phyloP scores from a whole-genome alignment of 2,888 invertebrate genomes.

The Biston betularia region DNA sequence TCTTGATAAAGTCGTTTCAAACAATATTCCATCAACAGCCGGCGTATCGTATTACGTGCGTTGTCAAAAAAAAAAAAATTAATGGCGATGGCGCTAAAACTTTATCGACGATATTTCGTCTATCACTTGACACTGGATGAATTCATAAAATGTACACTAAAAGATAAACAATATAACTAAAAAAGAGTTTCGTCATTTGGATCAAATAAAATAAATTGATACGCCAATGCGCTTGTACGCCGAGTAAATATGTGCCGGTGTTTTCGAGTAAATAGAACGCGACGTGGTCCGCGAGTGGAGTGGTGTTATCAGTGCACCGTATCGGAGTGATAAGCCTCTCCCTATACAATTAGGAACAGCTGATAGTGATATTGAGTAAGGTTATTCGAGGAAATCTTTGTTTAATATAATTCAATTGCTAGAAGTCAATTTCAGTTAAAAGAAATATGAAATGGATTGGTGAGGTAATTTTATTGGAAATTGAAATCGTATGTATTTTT shows the following conservation, averaged over 20 bases:
- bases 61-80: neutral
- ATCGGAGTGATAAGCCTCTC: slow-evolving; percentile 76
- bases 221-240: slow-evolving; percentile 15
- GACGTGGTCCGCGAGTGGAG: slow-evolving; percentile 65
- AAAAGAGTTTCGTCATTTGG: slow-evolving; percentile 18
- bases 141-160: neutral
- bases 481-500: neutral
- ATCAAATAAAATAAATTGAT: slow-evolving; percentile 26
- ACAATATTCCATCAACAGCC: neutral
- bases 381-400: slow-evolving; percentile 12
- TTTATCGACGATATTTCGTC: neutral
- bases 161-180: neutral
- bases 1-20: slow-evolving; percentile 1
- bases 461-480: neutral
- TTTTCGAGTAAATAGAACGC: slow-evolving; percentile 54
- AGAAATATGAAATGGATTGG: neutral
- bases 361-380: slow-evolving; percentile 37
- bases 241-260: slow-evolving; percentile 46
- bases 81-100: neutral
- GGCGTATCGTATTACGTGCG: neutral
- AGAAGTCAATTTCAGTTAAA: neutral
- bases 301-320: slow-evolving; percentile 65
- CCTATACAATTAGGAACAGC: slow-evolving; percentile 71
- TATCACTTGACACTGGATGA: slow-evolving; percentile 4
- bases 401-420: slow-evolving; percentile 12